Conservation (phyloP, 2,113 vertebrate species). For the Nycticryphes semicollaris region DNA sequence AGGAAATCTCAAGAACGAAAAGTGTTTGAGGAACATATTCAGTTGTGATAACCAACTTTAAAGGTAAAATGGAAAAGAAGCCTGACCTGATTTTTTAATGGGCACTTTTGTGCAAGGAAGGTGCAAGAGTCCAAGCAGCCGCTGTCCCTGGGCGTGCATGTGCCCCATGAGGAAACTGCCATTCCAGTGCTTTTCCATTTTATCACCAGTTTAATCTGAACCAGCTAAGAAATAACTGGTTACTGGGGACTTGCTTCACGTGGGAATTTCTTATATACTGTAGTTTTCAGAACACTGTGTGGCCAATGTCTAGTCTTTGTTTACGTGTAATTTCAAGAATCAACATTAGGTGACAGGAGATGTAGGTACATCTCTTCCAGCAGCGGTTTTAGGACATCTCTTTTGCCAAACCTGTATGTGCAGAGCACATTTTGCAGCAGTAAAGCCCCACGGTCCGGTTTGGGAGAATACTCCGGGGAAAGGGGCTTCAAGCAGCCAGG, state of each 20-base stretch:
- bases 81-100: not conserved
- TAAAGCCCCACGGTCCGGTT: not conserved
- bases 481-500: not conserved
- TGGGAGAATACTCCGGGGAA: not conserved
- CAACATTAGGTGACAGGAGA: not conserved
- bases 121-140: not conserved
- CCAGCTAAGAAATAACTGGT: not conserved
- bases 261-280: not conserved
- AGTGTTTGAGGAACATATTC: not conserved
- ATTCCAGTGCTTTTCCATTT: not conserved
- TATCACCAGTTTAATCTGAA: not conserved
- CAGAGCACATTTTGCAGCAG: not conserved
- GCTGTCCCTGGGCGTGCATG: fast-evolving
- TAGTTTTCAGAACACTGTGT: not conserved
- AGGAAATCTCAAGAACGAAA: not conserved
- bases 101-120: not conserved
- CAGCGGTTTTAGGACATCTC: not conserved
- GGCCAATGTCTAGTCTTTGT: not conserved
- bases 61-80: not conserved
- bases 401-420: not conserved
- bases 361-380: not conserved
- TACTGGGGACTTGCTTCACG: not conserved
- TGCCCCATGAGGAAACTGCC: not conserved
- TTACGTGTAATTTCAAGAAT: not conserved
- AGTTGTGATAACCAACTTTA: not conserved